Base-by-base conservation (phyloP, 2,113 vertebrate species). In the Paraplagusia blochii region DNA sequence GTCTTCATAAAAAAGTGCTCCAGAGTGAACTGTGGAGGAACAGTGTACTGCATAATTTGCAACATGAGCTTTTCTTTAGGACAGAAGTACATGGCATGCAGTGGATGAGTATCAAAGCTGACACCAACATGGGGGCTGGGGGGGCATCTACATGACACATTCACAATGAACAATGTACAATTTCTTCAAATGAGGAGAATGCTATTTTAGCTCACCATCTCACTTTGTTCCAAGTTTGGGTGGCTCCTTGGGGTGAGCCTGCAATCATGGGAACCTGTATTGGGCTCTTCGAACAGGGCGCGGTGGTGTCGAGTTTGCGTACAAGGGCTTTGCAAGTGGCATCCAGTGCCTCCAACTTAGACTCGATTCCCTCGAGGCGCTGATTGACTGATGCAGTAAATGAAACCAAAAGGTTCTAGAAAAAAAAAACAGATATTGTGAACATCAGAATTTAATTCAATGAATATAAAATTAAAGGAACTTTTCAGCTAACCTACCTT, bases 241-340 rank as follows among this genome's bases (percentile, higher is more conserved):
- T 99, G 45, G 97, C 97, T 0, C 97, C 97, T 7, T 98, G 93
- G 0, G 97, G 97, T 38, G 97, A 99, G 6, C 97, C 97, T 1
- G 97, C 95, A 88, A 99, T 94, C 97, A 99, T 98, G 50, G 95
- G 95, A 44, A 99, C 96, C 73, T 98, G 97, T 72, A 99, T 97
- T 19, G 95, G 94, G 58, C 92, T 95, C 79, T 97, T 98, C 74
- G 93, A 91, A 83, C 93, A 94, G 55, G 94, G 94, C 75, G 95
- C 89, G 34, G 96, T 91, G 16, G 91, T 87, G 77, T 99, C 97
- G 80, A 99, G 74, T 72, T 98, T 99, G 74, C 95, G 93, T 68
- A 94, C 95, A 69, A 99, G 64, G 1, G 94, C 94, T 67, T 94
- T 95, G 76, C 95, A 98, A 11, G 95, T 95, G 1, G 94, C 91